These are phyloP conservation scores for Otus scops DNA, from an alignment of 2,797 vertebrate species.

Conservation along the genomic window DNA sequence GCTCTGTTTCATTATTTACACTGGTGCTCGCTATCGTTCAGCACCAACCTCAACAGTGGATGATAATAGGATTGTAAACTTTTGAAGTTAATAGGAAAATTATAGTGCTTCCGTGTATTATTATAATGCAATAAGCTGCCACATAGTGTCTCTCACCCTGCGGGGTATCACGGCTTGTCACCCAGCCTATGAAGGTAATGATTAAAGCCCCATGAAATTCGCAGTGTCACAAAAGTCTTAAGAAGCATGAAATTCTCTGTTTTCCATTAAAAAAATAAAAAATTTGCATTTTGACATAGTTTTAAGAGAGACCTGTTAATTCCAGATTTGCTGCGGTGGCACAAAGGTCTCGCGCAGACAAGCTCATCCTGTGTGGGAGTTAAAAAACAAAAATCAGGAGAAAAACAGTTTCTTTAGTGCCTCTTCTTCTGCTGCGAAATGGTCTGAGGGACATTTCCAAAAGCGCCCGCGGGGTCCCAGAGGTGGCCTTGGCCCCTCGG, in stretches of 20 bases:
- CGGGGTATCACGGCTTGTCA: slow-evolving; percentile 9
- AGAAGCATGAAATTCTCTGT: slow-evolving; percentile 41
- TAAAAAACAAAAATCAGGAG: neutral
- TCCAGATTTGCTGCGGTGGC: neutral
- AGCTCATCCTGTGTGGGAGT: neutral
- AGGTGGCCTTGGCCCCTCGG: neutral
- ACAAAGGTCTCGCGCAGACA: neutral
- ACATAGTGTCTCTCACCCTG: slow-evolving; percentile 39
- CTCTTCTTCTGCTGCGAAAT: neutral
- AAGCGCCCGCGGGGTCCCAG: fast-evolving
- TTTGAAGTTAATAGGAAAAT: slow-evolving; percentile 75
- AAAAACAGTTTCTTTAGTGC: neutral
- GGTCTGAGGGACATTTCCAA: neutral
- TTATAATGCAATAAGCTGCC: slow-evolving; percentile 39
- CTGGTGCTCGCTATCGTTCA: neutral
- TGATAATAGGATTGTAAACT: slow-evolving; percentile 72
- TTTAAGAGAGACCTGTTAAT: neutral
- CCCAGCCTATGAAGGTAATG: slow-evolving; percentile 44
- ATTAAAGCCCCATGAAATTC: slow-evolving; percentile 78
- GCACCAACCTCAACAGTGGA: slow-evolving; percentile 5
- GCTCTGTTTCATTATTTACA: neutral
- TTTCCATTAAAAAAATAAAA: neutral
- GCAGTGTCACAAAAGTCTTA: slow-evolving; percentile 65
- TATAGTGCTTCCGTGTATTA: slow-evolving; percentile 35
- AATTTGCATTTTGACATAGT: neutral